Conservation (phyloP, 2,797 vertebrate genomes). For the Strix occidentalis region DNA sequence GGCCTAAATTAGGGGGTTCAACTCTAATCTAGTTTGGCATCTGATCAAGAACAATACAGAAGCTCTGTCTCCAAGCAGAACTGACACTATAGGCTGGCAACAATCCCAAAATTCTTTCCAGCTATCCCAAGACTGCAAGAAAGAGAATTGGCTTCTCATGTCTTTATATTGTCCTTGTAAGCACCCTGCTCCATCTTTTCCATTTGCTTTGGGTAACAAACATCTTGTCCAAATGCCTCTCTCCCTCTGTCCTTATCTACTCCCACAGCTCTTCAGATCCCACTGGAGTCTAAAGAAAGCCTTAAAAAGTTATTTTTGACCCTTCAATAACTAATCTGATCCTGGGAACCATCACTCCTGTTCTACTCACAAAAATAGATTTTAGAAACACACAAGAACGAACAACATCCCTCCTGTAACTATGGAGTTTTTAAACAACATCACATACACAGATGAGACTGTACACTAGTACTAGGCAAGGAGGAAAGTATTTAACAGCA, state of each 20-base stretch:
- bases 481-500: background rate
- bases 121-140: background rate
- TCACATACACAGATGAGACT: constrained; percentile 21
- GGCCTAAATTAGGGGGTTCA: background rate
- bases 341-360: constrained; percentile 56
- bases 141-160: background rate
- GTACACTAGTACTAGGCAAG: background rate
- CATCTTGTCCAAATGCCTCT: background rate
- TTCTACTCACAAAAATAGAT: constrained; percentile 39
- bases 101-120: background rate
- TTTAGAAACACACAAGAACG: background rate
- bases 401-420: constrained; percentile 50
- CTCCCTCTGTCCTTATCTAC: constrained; percentile 19
- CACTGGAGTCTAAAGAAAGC: constrained; percentile 40
- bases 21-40: background rate
- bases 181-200: background rate
- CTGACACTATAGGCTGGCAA: background rate
- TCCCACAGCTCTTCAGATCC: constrained; percentile 29
- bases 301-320: constrained; percentile 59
- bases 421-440: constrained; percentile 57
- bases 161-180: background rate
- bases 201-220: background rate
- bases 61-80: background rate
- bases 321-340: constrained; percentile 50
- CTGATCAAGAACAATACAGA: background rate